Evolutionary conservation across 1,140 invertebrate species (phyloP), one percentile per base, ranked within the genome.

Genomic region (Onthophagus taurus): DNA sequence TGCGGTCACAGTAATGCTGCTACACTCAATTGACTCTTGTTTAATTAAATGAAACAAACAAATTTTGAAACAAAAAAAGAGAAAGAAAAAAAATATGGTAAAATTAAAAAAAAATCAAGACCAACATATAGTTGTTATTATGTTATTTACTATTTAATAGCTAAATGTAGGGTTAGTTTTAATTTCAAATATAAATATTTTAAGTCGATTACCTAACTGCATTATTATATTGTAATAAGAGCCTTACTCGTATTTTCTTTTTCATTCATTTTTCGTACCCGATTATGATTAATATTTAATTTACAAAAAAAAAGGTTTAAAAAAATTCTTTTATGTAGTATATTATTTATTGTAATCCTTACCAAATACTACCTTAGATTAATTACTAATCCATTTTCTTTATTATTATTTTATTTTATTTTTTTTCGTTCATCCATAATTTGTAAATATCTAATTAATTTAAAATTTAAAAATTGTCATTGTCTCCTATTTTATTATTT

Each of bases 1-100:
- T 59, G 67, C 60, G 54, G 72, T 63, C 61, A 62, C 48, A 63
- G 61, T 53, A 62, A 59, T 51, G 62, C 61, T 44, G 60, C 58
- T 44, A 63, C 60, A 38, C 53, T 61, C 45, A 62, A 61, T 55
- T 63, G 55, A 62, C 50, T 47, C 44, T 55, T 48, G 51, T 57
- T 54, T 55, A 52, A n/a, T n/a, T n/a, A n/a, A n/a, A n/a, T n/a
- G n/a, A n/a, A n/a, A n/a, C n/a, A n/a, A n/a, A n/a, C n/a, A n/a
- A n/a, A n/a, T n/a, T n/a, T n/a, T n/a, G n/a, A n/a, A n/a, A n/a
- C n/a, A n/a, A n/a, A n/a, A n/a, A n/a, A n/a, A n/a, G n/a, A n/a
- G n/a, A n/a, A n/a, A n/a, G n/a, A n/a, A n/a, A n/a, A n/a, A n/a
- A n/a, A n/a, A n/a, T n/a, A n/a, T n/a, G n/a, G n/a, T n/a, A n/a